Base-by-base conservation (phyloP, 2,113 vertebrate genomes). In the Melanotaenia duboulayi region DNA sequence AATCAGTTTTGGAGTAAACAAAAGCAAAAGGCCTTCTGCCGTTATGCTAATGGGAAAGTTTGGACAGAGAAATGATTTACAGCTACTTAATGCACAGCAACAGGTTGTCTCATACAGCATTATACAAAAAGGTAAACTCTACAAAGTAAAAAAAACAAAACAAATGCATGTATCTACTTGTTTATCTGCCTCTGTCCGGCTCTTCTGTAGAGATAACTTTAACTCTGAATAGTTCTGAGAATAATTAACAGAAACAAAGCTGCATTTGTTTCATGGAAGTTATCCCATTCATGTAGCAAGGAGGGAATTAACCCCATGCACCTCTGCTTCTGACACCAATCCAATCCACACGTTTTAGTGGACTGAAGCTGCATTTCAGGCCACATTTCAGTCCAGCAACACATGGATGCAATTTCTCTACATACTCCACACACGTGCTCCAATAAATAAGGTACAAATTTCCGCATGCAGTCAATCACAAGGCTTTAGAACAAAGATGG, bases 161-260 rank as follows among this genome's bases (percentile, higher is more conserved):
- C 3, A 4, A 4, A 46, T 7, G 42, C 13, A 16, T 17, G 1
- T 46, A 46, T 11, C 19, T 46, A 46, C 44, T 19, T 16, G 42
- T 16, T 12, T 13, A 16, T 3, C 39, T 42, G 39, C 44, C 16
- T 46, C 16, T 19, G 44, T 7, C 12, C 14, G 14, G 44, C 17
- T 46, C 19, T 19, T 46, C 13, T 16, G 44, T 46, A 28, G 28
- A 10, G 19, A 56, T 56, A 35, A 54, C 51, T 10, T 51, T 25
- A 23, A 46, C 4, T 44, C 44, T 6, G 17, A 46, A 42, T 8
- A 14, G 39, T 42, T 13, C 12, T 3, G 39, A 46, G 44, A 44
- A 44, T 17, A 46, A 46, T 46, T 19, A 19, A 9, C 4, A 17
- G 51, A 71, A 62, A 54, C 56, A 76, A 58, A 70, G 24, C 5